Conservation (phyloP, 2,113 vertebrate genomes). For the Ciconia maguari region DNA sequence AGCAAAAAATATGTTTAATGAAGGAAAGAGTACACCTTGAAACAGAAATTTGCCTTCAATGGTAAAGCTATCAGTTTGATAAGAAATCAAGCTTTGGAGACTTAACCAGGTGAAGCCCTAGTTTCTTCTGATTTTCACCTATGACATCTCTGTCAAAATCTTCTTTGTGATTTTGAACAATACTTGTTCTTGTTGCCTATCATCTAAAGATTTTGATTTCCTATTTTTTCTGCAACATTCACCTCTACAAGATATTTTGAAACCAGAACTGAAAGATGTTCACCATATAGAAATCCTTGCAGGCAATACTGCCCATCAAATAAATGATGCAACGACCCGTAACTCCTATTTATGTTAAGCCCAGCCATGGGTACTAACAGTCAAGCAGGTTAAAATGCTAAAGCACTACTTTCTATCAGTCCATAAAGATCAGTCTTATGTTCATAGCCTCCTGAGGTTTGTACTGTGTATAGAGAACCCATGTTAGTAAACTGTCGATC, state of each 20-base stretch:
- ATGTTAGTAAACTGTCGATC: background rate
- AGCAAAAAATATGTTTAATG: background rate
- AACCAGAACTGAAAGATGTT: background rate
- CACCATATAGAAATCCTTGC: background rate
- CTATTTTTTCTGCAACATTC: background rate
- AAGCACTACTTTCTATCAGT: background rate
- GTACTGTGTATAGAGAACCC: background rate
- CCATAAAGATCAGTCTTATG: background rate
- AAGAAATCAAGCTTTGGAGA: background rate
- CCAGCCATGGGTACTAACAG: background rate
- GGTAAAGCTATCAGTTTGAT: background rate
- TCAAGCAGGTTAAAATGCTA: background rate
- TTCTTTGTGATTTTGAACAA: background rate
- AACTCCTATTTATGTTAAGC: background rate
- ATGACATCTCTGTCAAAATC: background rate
- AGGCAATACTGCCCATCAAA: background rate
- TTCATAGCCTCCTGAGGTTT: background rate
- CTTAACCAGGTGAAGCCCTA: background rate
- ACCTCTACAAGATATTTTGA: background rate
- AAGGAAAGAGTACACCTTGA: background rate
- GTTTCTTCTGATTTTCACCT: background rate
- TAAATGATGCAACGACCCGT: accelerated
- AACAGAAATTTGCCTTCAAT: background rate
- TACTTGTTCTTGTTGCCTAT: background rate
- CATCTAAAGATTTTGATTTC: background rate